phyloP scores from a whole-genome alignment of 2,797 vertebrate genomes.

The Mormyrus hasselquistii region DNA sequence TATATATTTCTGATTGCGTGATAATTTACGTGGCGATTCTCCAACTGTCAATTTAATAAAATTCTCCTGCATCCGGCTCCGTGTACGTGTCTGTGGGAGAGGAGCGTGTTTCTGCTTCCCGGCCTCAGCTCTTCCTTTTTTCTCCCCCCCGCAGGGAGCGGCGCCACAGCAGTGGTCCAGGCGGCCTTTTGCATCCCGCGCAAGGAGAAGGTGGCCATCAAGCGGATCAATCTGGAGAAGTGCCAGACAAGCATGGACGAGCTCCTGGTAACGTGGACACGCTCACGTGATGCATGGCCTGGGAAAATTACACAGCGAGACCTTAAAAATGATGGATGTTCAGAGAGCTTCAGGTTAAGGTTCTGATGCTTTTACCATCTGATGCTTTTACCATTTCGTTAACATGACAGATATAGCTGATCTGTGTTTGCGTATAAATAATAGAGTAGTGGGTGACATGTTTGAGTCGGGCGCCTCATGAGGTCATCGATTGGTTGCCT shows the following conservation, averaged over 20 bases:
- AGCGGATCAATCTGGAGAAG: conserved; percentile 96
- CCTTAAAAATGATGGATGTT: background rate
- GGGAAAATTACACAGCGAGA: background rate
- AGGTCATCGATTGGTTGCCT: background rate
- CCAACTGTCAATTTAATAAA: background rate
- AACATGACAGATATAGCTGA: background rate
- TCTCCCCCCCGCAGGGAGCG: conserved; percentile 71
- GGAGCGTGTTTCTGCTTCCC: background rate
- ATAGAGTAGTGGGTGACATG: background rate
- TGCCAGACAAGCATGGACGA: conserved; percentile 99
- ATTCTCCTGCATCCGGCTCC: background rate
- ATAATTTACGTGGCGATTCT: background rate
- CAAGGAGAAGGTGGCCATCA: conserved; percentile 81
- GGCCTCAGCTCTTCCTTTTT: conserved; percentile 26
- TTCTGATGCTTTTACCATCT: background rate
- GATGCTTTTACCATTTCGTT: background rate
- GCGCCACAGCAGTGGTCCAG: conserved; percentile 94
- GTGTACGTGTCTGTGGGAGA: background rate
- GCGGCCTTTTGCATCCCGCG: conserved; percentile 72
- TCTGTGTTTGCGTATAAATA: background rate
- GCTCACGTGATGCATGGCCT: background rate
- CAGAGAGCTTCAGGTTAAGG: background rate
- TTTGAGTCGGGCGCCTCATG: background rate
- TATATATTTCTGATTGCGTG: background rate
- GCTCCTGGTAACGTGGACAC: conserved; percentile 74